Evolutionary conservation across 2,888 invertebrate genomes (phyloP).

Genomic region (Trissolcus japonicus): DNA sequence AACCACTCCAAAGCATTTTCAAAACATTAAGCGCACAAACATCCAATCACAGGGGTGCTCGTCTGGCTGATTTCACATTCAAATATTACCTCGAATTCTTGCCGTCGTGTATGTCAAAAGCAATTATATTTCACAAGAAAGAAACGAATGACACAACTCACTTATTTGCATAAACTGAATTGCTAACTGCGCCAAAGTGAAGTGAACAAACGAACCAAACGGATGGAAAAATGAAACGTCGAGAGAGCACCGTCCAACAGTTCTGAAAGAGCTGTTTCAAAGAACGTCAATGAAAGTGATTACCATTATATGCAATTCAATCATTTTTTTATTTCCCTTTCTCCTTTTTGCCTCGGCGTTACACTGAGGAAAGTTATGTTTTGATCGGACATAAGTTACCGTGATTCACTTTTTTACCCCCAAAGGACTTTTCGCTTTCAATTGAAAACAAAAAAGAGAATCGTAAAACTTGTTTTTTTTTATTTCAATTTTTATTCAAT

Average conservation of each 20-base stretch:
- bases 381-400: too few relatives aligned
- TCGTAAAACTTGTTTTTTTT: too few relatives aligned
- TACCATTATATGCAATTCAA: slow-evolving; percentile 4
- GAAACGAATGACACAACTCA: slow-evolving; percentile 37
- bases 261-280: slow-evolving; percentile 22
- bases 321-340: too few relatives aligned
- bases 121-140: slow-evolving; percentile 40
- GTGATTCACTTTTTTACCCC: too few relatives aligned
- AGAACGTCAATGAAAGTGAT: slow-evolving; percentile 20
- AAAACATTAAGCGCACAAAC: slow-evolving; percentile 28
- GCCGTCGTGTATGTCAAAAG: slow-evolving; percentile 25
- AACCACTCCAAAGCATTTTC: slow-evolving; percentile 10
- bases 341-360: too few relatives aligned
- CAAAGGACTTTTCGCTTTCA: too few relatives aligned
- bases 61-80: slow-evolving; percentile 30
- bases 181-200: slow-evolving; percentile 33
- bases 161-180: slow-evolving; percentile 45
- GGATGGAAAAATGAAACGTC: slow-evolving; percentile 19
- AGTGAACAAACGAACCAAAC: slow-evolving; percentile 12
- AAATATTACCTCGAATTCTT: slow-evolving; percentile 19
- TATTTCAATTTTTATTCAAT: too few relatives aligned
- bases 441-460: too few relatives aligned
- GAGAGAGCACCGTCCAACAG: not conserved
- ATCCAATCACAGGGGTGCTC: slow-evolving; percentile 15
- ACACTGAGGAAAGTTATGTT: too few relatives aligned